Base-by-base conservation (phyloP, 2,888 invertebrate species). In the Nebria brevicollis region DNA sequence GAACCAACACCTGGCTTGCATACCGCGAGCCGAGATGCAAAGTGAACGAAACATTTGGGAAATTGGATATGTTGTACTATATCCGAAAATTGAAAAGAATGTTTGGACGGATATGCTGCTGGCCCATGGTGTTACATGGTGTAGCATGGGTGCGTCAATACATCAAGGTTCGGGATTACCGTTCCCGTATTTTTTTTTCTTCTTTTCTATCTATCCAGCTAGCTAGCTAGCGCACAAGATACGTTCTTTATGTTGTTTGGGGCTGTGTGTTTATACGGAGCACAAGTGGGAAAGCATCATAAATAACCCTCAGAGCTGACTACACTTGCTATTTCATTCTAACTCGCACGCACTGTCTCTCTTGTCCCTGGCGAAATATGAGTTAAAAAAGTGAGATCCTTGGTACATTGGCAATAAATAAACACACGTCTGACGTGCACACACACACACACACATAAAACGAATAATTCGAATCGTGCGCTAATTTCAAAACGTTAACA, bases 281-380 rank as follows among this genome's bases (percentile, higher is more conserved):
- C 86, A 86, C 86, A 86, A 87, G 88, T 87, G 86, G 88, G 88
- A 88, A 88, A 88, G 88, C 87, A 87, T 87, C 87, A 89, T 89
- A 89, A 89, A 89, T 89, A 89, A 89, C 88, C 87, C 87, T 88
- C 88, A 88, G 88, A 78, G 87, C 87, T 88, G 88, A 86, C 87
- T 87, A 86, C 86, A 54, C 54, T 85, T 85, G 86, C 86, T 66
- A 54, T 82, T 85, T 83, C 83, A 84, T 82, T 83, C 83, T 82
- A 41, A 34, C 66, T 43, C 77, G 73, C 65, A 70, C 70, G 34
- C 68, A 25, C 75, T 82, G 82, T 84, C 84, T 83, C 84, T 83
- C 84, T 84, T 84, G 85, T 85, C 86, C 85, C 85, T 84, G 82
- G 85, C 86, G 87, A 87, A 87, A 86, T 87, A 87, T 87, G 87